Base-by-base conservation (phyloP, 2,797 vertebrate genomes). In the Hephaestus fuliginosus region DNA sequence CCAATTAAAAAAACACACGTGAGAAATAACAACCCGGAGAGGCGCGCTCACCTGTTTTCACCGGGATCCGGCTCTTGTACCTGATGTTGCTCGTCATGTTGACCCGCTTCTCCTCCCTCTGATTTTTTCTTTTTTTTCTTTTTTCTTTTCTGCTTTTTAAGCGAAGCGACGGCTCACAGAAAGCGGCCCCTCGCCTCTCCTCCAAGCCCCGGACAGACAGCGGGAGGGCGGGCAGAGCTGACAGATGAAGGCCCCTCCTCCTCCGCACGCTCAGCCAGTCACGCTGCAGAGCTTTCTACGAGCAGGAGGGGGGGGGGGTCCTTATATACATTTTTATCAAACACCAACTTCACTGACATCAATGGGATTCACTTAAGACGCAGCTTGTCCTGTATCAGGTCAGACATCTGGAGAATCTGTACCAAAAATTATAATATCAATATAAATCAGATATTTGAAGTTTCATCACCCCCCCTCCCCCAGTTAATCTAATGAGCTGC, bases 51-150 rank as follows among this genome's bases (percentile, higher is more conserved):
- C 98, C 98, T 95, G 98, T 95, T 95, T 97, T 98, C 1, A 95
- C 94, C 92, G 94, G 94, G 80, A 96, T 96, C 87, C 98, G 97
- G 96, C 96, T 98, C 90, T 98, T 98, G 96, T 97, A 98, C 74
- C 97, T 94, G 93, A 96, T 95, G 95, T 93, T 97, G 78, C 93
- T 96, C 93, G 96, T 98, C 98, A 98, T 98, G 91, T 93, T 95
- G 92, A 48, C 84, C 84, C 74, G 84, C 86, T 25, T 86, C 76
- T 91, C 76, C 83, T 86, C 74, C 74, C 56, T 76, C 41, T 25
- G 80, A 64, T 86, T 68, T 44, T 3, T 33, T 33, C 3, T 3
- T 3, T 3, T 33, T 33, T 33, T 3, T 3, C 5, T 33, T 33
- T 33, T 5, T 5, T 33, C 30, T 33, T 33, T 33, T 3, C 30